Conservation (phyloP, 2,797 vertebrate species). For the Gallirallus australis region DNA sequence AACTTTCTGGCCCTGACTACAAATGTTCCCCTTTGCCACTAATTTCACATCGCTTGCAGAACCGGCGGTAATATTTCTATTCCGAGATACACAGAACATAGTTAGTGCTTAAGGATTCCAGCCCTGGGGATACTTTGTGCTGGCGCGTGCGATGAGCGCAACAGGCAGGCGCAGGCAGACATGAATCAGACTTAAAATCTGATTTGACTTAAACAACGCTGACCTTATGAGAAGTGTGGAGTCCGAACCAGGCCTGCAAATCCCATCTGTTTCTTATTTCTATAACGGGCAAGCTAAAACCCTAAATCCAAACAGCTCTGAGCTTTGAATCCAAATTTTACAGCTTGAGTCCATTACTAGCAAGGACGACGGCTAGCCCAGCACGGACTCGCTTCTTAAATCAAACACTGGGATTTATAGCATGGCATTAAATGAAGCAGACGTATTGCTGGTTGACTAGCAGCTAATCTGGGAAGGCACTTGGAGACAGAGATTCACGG, state of each 20-base stretch:
- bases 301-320: constrained; percentile 51
- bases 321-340: constrained; percentile 40
- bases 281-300: constrained; percentile 17
- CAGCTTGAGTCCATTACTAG: constrained; percentile 44
- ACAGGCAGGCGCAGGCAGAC: not conserved
- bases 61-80: not conserved
- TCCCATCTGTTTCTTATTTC: constrained; percentile 59
- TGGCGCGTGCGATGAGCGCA: not conserved
- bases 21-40: not conserved
- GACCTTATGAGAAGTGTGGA: constrained; percentile 9
- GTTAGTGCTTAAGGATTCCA: not conserved
- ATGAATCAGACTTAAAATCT: not conserved
- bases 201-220: constrained; percentile 16
- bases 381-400: not conserved
- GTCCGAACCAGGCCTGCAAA: constrained; percentile 8
- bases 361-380: not conserved
- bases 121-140: not conserved
- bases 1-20: not conserved
- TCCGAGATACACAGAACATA: not conserved
- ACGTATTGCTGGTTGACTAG: not conserved
- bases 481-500: not conserved
- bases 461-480: not conserved
- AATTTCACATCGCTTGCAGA: not conserved
- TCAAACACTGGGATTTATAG: not conserved
- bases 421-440: not conserved